Conservation (phyloP, 2,113 vertebrate species). For the Dascyllus trimaculatus region DNA sequence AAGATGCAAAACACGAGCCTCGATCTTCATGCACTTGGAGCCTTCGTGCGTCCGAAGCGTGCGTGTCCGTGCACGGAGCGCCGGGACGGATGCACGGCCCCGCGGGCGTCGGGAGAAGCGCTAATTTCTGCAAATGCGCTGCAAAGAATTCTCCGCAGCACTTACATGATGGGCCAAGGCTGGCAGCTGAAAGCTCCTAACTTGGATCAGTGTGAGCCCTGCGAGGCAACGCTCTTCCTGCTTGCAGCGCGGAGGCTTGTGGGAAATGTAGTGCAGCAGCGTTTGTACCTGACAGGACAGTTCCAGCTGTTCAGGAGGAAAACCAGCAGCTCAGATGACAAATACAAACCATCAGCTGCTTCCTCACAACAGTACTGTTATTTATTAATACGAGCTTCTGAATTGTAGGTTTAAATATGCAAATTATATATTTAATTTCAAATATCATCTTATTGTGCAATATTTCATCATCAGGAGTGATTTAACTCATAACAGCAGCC, state of each 20-base stretch:
- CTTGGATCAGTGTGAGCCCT: constrained; percentile 90
- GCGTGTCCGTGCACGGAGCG: constrained; percentile 84
- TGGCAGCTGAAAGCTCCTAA: constrained; percentile 94
- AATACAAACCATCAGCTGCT: too few relatives aligned
- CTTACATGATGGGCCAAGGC: constrained; percentile 95
- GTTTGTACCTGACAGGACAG: background rate
- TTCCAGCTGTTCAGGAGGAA: background rate
- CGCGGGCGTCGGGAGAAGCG: constrained; percentile 82
- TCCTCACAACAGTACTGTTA: too few relatives aligned
- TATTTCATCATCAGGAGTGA: too few relatives aligned
- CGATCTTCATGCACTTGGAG: constrained; percentile 92
- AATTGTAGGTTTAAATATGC: too few relatives aligned
- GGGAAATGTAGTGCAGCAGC: constrained; percentile 87
- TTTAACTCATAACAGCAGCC: too few relatives aligned
- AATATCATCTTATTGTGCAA: too few relatives aligned
- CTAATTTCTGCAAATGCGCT: constrained; percentile 84
- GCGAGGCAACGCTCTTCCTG: constrained; percentile 90
- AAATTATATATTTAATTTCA: too few relatives aligned
- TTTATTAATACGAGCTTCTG: too few relatives aligned
- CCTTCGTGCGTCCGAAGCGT: constrained; percentile 85
- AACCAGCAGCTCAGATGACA: too few relatives aligned
- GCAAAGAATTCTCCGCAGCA: constrained; percentile 89
- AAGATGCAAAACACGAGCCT: constrained; percentile 92
- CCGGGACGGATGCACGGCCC: constrained; percentile 85
- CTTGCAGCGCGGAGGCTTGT: constrained; percentile 79